These are phyloP conservation scores for Agrenia bidenticulata DNA, from an alignment of 2,888 invertebrate species.

Conservation along the genomic window DNA sequence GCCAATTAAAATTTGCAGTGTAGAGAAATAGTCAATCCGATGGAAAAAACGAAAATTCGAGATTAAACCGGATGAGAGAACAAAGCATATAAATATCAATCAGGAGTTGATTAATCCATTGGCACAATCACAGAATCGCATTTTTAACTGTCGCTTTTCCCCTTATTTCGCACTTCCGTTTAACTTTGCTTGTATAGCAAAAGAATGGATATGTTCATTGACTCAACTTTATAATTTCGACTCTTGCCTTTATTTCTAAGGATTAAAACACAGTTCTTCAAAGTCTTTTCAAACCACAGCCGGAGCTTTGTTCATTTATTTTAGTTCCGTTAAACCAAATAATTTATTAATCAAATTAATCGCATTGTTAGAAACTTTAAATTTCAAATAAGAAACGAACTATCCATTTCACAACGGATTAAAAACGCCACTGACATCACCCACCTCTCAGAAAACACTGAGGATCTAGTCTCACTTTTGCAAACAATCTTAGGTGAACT, in stretches of 20 bases:
- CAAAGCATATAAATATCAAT: slow-evolving; percentile 1
- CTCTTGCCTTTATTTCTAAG: no score
- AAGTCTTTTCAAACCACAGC: neutral
- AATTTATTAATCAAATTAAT: neutral
- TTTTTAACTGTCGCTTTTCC: neutral
- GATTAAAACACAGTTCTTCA: neutral
- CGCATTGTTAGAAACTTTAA: neutral
- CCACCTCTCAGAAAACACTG: neutral
- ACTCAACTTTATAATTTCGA: no score
- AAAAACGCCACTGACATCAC: neutral
- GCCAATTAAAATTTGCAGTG: no score
- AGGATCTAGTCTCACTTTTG: slow-evolving; percentile 2
- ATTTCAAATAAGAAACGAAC: no score
- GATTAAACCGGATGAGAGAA: neutral
- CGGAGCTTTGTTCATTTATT: no score
- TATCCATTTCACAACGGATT: no score
- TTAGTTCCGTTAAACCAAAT: neutral
- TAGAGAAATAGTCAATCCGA: no score
- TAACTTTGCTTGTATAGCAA: neutral
- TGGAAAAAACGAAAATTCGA: no score
- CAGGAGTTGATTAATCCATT: neutral
- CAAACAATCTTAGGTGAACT: slow-evolving; percentile 10
- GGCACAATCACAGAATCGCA: neutral
- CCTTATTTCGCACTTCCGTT: neutral
- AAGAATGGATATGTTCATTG: no score